Percentiles rank a stretch among this genome's conserved stretches.
Evolutionary conservation across 2,113 vertebrate species (phyloP).

Genomic region (Thryonomys swinderianus): DNA sequence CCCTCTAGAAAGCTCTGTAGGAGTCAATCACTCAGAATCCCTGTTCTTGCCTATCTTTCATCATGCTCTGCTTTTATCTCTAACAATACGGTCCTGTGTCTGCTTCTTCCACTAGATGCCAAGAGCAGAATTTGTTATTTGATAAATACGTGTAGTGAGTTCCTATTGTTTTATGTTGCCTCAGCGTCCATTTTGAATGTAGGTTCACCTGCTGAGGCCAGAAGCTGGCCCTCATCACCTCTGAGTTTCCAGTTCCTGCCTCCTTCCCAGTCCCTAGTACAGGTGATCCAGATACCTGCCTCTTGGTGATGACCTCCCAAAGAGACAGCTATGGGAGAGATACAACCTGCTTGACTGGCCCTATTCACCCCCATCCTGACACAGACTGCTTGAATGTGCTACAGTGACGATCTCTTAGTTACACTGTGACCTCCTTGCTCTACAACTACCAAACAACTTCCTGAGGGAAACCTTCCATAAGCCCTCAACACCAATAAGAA

Average conservation of each 20-base stretch:
- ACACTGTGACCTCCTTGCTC: not conserved
- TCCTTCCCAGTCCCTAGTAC: not conserved
- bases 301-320: not conserved
- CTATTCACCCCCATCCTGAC: not conserved
- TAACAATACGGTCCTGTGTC: not conserved
- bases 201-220: not conserved
- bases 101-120: not conserved
- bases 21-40: not conserved
- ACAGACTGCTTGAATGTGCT: not conserved
- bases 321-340: not conserved
- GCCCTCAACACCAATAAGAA: not conserved
- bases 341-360: not conserved
- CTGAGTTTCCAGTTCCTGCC: not conserved
- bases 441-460: not conserved
- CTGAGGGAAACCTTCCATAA: not conserved
- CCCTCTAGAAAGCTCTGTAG: not conserved
- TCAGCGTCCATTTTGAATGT: not conserved
- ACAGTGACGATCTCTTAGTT: not conserved
- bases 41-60: not conserved
- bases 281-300: not conserved
- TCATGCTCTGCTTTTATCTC: not conserved
- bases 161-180: not conserved
- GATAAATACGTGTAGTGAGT: not conserved
- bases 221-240: not conserved
- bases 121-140: not conserved